Evolutionary conservation across 2,113 vertebrate species (phyloP).

Genomic region (Rhinolophus sinicus): DNA sequence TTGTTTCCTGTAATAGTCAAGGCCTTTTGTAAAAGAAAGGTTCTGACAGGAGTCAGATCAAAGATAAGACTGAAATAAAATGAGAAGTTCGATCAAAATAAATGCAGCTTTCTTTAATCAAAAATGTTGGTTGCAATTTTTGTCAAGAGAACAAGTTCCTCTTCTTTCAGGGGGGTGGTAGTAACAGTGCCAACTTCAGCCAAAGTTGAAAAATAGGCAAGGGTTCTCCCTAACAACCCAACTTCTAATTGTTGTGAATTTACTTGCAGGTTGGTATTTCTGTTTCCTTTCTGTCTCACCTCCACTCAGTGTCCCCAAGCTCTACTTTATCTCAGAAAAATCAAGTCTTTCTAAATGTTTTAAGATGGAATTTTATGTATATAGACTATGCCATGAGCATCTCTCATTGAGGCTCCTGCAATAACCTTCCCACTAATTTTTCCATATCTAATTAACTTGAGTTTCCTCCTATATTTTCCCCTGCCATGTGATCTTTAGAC

Average conservation of each 20-base stretch:
- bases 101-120: conserved; percentile 59
- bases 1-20: conserved; percentile 58
- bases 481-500: neutral
- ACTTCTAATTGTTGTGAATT: neutral
- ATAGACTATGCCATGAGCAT: neutral
- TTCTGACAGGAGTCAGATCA: conserved; percentile 59
- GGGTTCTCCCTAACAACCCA: neutral
- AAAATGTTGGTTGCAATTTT: conserved; percentile 51
- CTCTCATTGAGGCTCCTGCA: neutral
- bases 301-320: neutral
- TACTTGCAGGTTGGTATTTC: neutral
- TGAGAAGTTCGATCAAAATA: conserved; percentile 64
- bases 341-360: neutral
- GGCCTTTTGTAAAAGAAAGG: conserved; percentile 30
- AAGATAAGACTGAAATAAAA: conserved; percentile 71
- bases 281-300: neutral
- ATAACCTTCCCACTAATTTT: neutral
- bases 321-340: conserved; percentile 10
- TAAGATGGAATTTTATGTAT: neutral
- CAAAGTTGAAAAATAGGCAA: neutral
- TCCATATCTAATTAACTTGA: neutral
- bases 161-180: neutral
- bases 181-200: neutral
- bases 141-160: conserved; percentile 11
- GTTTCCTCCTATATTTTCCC: neutral